A percentile compares a stretch with the other conserved stretches of the same genome.
phyloP scores from a whole-genome alignment of 1,140 invertebrate species.

The Bombus polaris region DNA sequence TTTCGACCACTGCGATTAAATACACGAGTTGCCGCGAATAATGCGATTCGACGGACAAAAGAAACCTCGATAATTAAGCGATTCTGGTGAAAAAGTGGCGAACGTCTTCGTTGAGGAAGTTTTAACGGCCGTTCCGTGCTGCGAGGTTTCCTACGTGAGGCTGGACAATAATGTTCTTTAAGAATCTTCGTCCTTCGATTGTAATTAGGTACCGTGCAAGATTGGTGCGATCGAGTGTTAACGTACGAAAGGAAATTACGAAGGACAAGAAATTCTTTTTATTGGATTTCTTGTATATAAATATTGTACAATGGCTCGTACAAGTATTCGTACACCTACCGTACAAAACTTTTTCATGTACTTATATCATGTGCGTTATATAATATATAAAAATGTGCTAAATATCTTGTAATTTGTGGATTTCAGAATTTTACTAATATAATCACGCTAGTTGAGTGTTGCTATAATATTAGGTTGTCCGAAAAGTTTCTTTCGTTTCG shows the following conservation, averaged over 20 bases:
- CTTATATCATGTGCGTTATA: too few species aligned
- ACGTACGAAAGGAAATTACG: background rate
- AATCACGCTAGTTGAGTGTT: too few species aligned
- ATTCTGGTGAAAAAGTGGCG: conserved; percentile 6
- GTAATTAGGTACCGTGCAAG: background rate
- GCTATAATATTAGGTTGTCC: too few species aligned
- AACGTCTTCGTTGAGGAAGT: conserved; percentile 26
- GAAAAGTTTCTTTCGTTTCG: too few species aligned
- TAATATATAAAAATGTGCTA: too few species aligned
- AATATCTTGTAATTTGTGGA: too few species aligned
- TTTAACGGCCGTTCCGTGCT: background rate
- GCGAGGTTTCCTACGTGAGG: background rate
- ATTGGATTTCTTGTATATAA: background rate
- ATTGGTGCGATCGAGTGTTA: background rate
- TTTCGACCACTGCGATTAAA: conserved; percentile 34
- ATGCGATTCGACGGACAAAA: conserved; percentile 38
- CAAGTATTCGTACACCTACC: too few species aligned
- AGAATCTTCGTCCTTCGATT: background rate
- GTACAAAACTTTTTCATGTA: too few species aligned
- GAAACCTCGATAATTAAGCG: conserved; percentile 27
- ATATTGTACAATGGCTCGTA: too few species aligned
- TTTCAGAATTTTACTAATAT: too few species aligned
- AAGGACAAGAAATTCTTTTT: background rate
- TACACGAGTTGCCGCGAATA: conserved; percentile 43
- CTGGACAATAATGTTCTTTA: background rate